A percentile compares a stretch with the other conserved stretches of the same genome.
Conservation (phyloP, 2,888 invertebrate species). For the Brachyptera risi region DNA sequence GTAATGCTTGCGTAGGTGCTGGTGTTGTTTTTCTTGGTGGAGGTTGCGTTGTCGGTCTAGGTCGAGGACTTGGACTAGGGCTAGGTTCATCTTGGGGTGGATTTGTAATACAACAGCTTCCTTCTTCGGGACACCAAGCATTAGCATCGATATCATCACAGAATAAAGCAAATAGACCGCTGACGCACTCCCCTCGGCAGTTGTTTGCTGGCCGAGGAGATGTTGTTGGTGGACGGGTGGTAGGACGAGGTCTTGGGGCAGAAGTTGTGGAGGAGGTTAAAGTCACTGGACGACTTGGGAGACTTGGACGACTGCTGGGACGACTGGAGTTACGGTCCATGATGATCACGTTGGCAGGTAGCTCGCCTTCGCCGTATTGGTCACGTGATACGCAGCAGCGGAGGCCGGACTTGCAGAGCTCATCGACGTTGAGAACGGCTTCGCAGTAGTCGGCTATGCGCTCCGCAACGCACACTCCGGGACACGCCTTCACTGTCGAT, state of each 20-base stretch:
- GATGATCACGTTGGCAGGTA: slow-evolving; percentile 64
- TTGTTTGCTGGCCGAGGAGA: slow-evolving; percentile 47
- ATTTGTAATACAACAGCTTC: slow-evolving; percentile 72
- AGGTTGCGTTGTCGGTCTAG: slow-evolving; percentile 39
- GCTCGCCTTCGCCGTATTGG: slow-evolving; percentile 64
- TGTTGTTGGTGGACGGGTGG: slow-evolving; percentile 36
- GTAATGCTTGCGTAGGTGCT: slow-evolving; percentile 49
- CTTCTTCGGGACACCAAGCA: slow-evolving; percentile 69
- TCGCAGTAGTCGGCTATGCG: slow-evolving; percentile 82
- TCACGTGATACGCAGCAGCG: slow-evolving; percentile 80
- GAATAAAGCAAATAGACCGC: slow-evolving; percentile 73
- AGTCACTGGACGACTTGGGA: slow-evolving; percentile 16
- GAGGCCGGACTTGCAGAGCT: slow-evolving; percentile 68
- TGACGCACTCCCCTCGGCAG: slow-evolving; percentile 82
- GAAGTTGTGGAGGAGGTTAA: slow-evolving; percentile 35
- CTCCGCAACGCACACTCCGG: slow-evolving; percentile 79
- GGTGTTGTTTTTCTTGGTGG: slow-evolving; percentile 37
- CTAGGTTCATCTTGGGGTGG: slow-evolving; percentile 26
- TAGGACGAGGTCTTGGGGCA: slow-evolving; percentile 37
- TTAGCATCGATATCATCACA: slow-evolving; percentile 82
- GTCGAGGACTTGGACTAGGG: slow-evolving; percentile 29
- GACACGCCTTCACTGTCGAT: slow-evolving; percentile 49
- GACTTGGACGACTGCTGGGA: slow-evolving; percentile 30
- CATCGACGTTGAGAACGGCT: slow-evolving; percentile 68
- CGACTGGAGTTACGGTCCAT: slow-evolving; percentile 54